phyloP scores from a whole-genome alignment of 2,113 vertebrate species.

The Callaeas wilsoni region DNA sequence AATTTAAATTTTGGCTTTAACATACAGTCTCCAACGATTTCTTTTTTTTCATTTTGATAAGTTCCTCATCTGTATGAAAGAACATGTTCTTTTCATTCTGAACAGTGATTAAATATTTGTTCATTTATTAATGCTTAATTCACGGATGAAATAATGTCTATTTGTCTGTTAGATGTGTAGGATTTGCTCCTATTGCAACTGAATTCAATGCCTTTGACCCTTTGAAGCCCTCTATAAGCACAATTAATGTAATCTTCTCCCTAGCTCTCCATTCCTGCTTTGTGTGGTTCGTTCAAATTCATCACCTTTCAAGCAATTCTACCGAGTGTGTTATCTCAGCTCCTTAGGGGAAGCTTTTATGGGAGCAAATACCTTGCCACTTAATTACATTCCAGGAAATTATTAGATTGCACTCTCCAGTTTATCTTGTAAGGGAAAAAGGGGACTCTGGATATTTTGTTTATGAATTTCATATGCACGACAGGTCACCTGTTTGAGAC shows the following conservation, averaged over 20 bases:
- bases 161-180: background rate
- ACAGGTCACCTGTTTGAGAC: background rate
- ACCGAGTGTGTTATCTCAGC: background rate
- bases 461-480: background rate
- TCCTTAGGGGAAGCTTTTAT: background rate
- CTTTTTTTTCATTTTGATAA: background rate
- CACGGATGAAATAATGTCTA: background rate
- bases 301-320: constrained; percentile 14
- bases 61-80: background rate
- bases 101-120: background rate
- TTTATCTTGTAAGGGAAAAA: background rate
- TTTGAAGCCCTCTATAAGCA: background rate
- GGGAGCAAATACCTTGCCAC: background rate
- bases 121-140: background rate
- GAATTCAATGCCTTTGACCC: background rate
- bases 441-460: background rate
- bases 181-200: background rate
- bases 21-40: background rate
- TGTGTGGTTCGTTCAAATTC: background rate
- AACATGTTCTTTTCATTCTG: background rate
- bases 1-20: background rate
- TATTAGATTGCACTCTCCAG: background rate
- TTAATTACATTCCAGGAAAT: constrained; percentile 30
- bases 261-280: background rate
- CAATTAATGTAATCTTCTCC: background rate